phyloP scores from a whole-genome alignment of 2,113 vertebrate species.

The Cyanoramphus novaezelandiae region DNA sequence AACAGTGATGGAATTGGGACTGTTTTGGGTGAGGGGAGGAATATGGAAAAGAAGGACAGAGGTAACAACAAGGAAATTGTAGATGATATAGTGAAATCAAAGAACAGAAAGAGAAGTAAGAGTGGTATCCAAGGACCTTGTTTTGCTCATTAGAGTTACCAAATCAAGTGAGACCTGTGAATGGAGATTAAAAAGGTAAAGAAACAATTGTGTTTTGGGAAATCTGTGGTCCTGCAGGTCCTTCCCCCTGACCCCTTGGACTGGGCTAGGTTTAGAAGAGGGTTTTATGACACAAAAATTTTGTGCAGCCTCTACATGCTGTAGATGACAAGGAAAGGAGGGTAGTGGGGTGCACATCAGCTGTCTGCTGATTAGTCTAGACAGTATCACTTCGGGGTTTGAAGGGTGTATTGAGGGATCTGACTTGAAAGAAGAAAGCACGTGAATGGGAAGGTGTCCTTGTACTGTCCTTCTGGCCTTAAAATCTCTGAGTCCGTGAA shows the following conservation, averaged over 20 bases:
- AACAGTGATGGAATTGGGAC: neutral
- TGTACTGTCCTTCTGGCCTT: neutral
- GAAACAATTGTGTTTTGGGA: neutral
- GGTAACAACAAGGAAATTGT: neutral
- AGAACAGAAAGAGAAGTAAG: neutral
- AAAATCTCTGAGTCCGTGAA: neutral
- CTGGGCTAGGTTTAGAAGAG: neutral
- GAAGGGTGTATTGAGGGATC: neutral
- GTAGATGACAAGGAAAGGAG: neutral
- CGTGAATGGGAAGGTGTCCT: neutral
- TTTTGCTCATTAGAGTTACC: neutral
- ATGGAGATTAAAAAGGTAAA: neutral
- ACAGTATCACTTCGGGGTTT: neutral
- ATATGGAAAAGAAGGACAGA: neutral
- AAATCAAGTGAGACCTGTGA: neutral
- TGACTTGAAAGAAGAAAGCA: neutral
- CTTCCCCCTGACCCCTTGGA: fast-evolving
- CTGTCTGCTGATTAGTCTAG: neutral
- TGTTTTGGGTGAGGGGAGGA: neutral
- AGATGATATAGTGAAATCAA: neutral
- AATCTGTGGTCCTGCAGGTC: neutral
- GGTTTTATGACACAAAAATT: neutral
- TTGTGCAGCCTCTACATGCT: neutral
- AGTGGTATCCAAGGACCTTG: neutral
- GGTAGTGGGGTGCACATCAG: neutral